A percentile compares a stretch with the other conserved stretches of the same genome.
Conservation (phyloP, 2,888 invertebrate genomes). For the Schrankia costaestrigalis region DNA sequence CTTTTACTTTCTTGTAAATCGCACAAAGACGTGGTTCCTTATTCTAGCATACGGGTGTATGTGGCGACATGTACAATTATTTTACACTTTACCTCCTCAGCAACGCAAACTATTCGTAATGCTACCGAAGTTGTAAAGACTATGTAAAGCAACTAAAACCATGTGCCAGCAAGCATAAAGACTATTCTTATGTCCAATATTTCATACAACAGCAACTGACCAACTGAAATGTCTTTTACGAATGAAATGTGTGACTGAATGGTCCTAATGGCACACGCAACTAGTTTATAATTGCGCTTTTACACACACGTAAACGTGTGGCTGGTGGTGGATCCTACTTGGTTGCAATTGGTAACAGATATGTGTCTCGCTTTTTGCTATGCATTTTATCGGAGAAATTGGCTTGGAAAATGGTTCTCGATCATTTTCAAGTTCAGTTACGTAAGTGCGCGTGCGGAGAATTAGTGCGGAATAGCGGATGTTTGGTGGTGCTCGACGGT, state of each 20-base stretch:
- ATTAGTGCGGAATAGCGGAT: slow-evolving; percentile 82
- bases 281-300: slow-evolving; percentile 55
- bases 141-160: slow-evolving; percentile 43
- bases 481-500: slow-evolving; percentile 75
- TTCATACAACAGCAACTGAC: slow-evolving; percentile 33
- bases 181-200: slow-evolving; percentile 35
- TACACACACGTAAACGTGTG: slow-evolving; percentile 46
- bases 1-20: slow-evolving; percentile 67
- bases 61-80: slow-evolving; percentile 26
- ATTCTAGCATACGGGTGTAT: slow-evolving; percentile 23
- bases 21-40: slow-evolving; percentile 53
- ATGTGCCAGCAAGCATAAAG: slow-evolving; percentile 46
- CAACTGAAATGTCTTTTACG: slow-evolving; percentile 50
- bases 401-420: slow-evolving; percentile 79
- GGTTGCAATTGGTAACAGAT: slow-evolving; percentile 58
- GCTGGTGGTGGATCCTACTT: slow-evolving; percentile 27
- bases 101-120: slow-evolving; percentile 31
- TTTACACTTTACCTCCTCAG: slow-evolving; percentile 41
- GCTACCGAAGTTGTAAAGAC: slow-evolving; percentile 32
- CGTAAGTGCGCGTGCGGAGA: slow-evolving; percentile 78
- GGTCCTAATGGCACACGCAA: slow-evolving; percentile 54
- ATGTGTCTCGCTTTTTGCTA: slow-evolving; percentile 71
- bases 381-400: slow-evolving; percentile 81
- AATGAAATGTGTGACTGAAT: slow-evolving; percentile 63
- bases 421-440: slow-evolving; percentile 81